Base-by-base conservation (phyloP, 2,888 invertebrate species). In the Epiblema foenella region DNA sequence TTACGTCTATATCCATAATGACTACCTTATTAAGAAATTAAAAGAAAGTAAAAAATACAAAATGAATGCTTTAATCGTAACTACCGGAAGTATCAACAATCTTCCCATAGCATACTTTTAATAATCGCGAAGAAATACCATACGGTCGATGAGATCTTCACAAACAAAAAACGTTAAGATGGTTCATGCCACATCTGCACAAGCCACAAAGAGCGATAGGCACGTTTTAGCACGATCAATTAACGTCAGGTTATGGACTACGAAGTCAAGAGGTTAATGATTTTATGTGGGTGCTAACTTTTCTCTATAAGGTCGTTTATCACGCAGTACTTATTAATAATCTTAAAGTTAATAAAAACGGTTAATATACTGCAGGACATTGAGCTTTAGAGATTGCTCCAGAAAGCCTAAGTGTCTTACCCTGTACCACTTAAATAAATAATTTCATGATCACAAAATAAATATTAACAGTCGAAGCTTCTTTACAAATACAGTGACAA, bases 221-320 rank as follows among this genome's bases (percentile, higher is more conserved):
- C 64, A 64, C 64, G 52, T 54, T 54, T 64, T 54, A 54, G 18
- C 24, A 20, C 37, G 64, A 64, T 64, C 64, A 52, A 67, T 58
- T 58, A 59, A 59, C 59, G 51, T 51, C 49, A 59, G 8, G 57
- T 51, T 59, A 51, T 59, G 51, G 29, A 39, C 51, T 37, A 51
- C n/a, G 17, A 20, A 29, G 57, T 49, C 58, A 67, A 59, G 42
- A 59, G 49, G 57, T 37, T 59, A 58, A 51, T 49, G 49, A 59
- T 33, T 37, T 39, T 57, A 15, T 18, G 66, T 49, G 65, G 39
- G 37, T 51, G 37, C 54, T 64, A 54, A 12, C 52, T 64, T 64
- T 39, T 39, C 52, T 15, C 33, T n/a, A n/a, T 49, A 9, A 20
- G 20, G n/a, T 17, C n/a, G 52, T 54, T 54, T 54, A 52, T 51